A percentile compares a stretch with the other conserved stretches of the same genome.
Conservation (phyloP, 2,113 vertebrate species). For the Channa argus region DNA sequence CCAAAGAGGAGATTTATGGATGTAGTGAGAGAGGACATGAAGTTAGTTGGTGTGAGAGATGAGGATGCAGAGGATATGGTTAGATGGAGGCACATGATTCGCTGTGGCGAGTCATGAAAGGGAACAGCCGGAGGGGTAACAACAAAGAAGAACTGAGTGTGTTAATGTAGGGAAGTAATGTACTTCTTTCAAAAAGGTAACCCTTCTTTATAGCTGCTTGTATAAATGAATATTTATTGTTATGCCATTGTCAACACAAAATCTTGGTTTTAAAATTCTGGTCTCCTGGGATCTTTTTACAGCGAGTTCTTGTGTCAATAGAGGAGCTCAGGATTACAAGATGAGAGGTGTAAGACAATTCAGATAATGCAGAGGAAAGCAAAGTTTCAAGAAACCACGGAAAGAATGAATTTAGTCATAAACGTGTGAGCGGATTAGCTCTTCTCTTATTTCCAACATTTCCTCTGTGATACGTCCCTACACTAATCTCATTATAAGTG, state of each 20-base stretch:
- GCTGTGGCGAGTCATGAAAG: too few species aligned
- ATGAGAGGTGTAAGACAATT: constrained; percentile 51
- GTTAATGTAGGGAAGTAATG: constrained; percentile 35
- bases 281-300: constrained; percentile 40
- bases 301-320: constrained; percentile 30
- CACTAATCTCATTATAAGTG: constrained; percentile 81
- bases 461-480: constrained; percentile 68
- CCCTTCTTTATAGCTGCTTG: too few species aligned
- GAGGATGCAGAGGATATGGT: too few species aligned
- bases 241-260: constrained; percentile 16
- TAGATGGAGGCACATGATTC: too few species aligned
- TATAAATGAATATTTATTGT: too few species aligned
- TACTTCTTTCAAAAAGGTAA: constrained; percentile 4
- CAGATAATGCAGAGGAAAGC: constrained; percentile 64
- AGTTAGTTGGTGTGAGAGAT: too few species aligned
- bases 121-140: too few species aligned
- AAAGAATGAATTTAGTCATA: constrained; percentile 61
- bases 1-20: too few species aligned
- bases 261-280: constrained; percentile 37
- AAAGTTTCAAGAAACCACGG: constrained; percentile 58
- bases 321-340: constrained; percentile 57
- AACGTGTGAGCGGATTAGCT: constrained; percentile 72
- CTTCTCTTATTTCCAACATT: constrained; percentile 70
- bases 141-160: constrained; percentile 13
- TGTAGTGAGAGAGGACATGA: too few species aligned